Evolutionary conservation across 35 echinoderm and acorn worm species (phyloP).

Genomic region (Hemicentrotus pulcherrimus): DNA sequence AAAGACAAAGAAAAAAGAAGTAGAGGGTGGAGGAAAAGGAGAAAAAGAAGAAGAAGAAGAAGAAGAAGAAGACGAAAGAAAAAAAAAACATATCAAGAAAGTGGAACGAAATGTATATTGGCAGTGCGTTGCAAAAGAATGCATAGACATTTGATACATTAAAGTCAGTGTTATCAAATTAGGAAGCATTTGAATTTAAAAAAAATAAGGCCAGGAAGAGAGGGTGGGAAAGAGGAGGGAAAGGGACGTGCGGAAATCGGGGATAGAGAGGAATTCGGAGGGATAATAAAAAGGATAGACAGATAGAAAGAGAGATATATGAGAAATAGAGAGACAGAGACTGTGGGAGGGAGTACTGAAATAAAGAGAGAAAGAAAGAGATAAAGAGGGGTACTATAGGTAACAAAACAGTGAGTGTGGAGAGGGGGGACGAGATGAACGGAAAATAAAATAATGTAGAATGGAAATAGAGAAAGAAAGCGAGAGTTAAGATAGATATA

Average conservation of each 20-base stretch:
- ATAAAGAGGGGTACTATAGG: not conserved
- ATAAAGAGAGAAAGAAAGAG: constrained; percentile 1
- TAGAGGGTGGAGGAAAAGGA: not conserved
- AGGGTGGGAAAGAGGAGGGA: not conserved
- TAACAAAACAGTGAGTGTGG: not conserved
- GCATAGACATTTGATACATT: too few species aligned
- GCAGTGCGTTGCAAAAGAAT: too few species aligned
- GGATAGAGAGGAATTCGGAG: too few species aligned
- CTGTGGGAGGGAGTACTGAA: too few species aligned
- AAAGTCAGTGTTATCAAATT: too few species aligned
- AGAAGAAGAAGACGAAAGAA: not conserved
- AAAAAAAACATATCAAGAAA: not conserved
- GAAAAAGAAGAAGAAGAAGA: not conserved
- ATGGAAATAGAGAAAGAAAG: too few species aligned
- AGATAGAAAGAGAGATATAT: not conserved
- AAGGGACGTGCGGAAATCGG: not conserved
- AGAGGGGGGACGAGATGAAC: not conserved
- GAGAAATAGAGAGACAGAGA: not conserved
- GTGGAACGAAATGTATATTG: not conserved
- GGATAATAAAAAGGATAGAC: too few species aligned
- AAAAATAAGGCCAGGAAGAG: not conserved
- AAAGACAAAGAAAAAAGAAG: not conserved
- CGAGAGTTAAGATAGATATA: too few species aligned
- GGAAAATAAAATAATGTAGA: not conserved
- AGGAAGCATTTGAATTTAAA: not conserved